Evolutionary conservation across 2,113 vertebrate species (phyloP), one percentile per base, ranked within the genome.

Genomic region (Oplegnathus fasciatus): DNA sequence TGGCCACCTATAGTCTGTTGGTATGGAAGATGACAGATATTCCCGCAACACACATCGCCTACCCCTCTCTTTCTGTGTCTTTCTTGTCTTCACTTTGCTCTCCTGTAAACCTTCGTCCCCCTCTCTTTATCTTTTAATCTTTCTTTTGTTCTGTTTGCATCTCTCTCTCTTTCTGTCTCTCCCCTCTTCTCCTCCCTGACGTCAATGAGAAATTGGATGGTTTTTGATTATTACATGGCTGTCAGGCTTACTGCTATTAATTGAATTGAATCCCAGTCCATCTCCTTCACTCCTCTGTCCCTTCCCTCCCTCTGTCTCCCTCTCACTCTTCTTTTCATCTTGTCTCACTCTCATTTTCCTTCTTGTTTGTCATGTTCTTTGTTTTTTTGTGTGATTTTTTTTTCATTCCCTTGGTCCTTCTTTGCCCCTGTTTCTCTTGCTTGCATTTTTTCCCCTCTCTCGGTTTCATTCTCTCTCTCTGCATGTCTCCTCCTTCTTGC

Each of bases 221-320:
- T 83, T 92, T 93, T 78, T 91, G 86, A 92, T 92, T 91, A 86
- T 89, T 90, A 87, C 91, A 76, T 88, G 84, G 83, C 92, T 91
- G 89, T 91, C 89, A 92, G 84, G 86, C 89, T 93, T 74, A 83
- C 87, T 91, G 89, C 87, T 84, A 76, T 87, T 93, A 92, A 94
- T 94, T 92, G 89, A 92, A 94, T 91, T 91, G 89, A 91, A 91
- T 89, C 87, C 68, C 79, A 66, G 82, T 91, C 87, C 84, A 75
- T 86, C 82, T 86, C 88, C 74, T 86, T 62, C 78, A 78, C 83
- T 79, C 64, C 65, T 89, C 65, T 9, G 18, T 83, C 82, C 80
- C 32, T 69, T 50, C 17, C 50, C 65, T 77, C 70, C 50, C 18
- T 67, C 61, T 50, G 2, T 74, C 64, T 82, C 44, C 3, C 40